phyloP scores from a whole-genome alignment of 2,113 vertebrate genomes.

The Uria lomvia region DNA sequence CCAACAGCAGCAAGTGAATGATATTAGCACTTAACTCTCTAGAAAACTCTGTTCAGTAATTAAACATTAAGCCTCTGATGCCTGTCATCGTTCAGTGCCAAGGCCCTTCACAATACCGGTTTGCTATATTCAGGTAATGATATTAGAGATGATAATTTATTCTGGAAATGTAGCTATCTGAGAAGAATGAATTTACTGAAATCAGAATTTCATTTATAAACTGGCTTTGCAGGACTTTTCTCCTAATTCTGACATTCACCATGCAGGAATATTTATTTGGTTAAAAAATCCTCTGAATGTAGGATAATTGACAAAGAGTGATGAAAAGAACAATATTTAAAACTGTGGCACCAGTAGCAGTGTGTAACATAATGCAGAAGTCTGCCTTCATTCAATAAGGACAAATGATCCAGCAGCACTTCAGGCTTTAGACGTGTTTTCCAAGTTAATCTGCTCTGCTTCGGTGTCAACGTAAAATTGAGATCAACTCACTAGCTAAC shows the following conservation, averaged over 20 bases:
- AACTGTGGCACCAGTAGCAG: not conserved
- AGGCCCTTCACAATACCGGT: not conserved
- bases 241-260: slow-evolving; percentile 6
- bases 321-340: slow-evolving; percentile 39
- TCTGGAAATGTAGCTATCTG: slow-evolving; percentile 14
- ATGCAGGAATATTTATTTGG: slow-evolving; percentile 3
- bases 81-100: slow-evolving; percentile 18
- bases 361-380: not conserved
- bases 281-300: not conserved
- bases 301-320: slow-evolving; percentile 27
- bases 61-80: slow-evolving; percentile 37
- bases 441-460: slow-evolving; percentile 35
- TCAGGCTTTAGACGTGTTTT: not conserved
- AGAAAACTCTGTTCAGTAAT: slow-evolving; percentile 54
- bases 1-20: slow-evolving; percentile 11
- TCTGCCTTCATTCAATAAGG: slow-evolving; percentile 32
- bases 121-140: slow-evolving; percentile 21
- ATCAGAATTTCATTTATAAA: slow-evolving; percentile 25
- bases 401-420: slow-evolving; percentile 37
- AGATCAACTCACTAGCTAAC: slow-evolving; percentile 18
- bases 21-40: slow-evolving; percentile 13
- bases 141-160: slow-evolving; percentile 38
- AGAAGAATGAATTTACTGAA: slow-evolving; percentile 24
- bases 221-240: slow-evolving; percentile 10
- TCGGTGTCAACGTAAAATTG: slow-evolving; percentile 15